Conservation (phyloP, 2,888 invertebrate species). For the Drosophila nr. perissopoda region DNA sequence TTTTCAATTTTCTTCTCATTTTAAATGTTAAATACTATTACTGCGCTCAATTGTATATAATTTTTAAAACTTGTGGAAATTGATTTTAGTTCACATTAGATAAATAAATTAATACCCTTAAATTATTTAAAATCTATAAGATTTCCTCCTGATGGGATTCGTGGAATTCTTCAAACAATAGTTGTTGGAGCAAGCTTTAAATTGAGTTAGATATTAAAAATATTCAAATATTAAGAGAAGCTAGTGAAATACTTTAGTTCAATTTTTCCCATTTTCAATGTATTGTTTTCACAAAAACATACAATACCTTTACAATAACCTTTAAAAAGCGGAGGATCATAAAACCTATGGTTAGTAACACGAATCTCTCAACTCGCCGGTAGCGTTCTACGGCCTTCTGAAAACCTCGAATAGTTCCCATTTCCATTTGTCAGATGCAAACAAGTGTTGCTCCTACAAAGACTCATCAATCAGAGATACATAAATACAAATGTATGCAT, state of each 20-base stretch:
- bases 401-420: background rate
- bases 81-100: too few relatives aligned
- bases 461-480: conserved; percentile 28
- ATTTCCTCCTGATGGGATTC: too few relatives aligned
- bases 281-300: background rate
- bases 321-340: background rate
- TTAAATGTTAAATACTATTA: too few relatives aligned
- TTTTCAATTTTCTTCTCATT: too few relatives aligned
- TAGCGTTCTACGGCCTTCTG: background rate
- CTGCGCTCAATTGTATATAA: too few relatives aligned
- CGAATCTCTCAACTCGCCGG: background rate
- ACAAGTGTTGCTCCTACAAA: conserved; percentile 55
- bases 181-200: too few relatives aligned
- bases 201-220: too few relatives aligned
- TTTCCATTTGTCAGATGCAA: conserved; percentile 48
- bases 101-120: too few relatives aligned
- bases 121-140: too few relatives aligned
- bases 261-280: background rate
- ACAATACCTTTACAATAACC: background rate
- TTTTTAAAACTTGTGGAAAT: too few relatives aligned
- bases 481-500: conserved; percentile 5
- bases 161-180: too few relatives aligned
- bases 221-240: too few relatives aligned
- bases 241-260: background rate
- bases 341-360: background rate